Base-by-base conservation (phyloP, 2,888 invertebrate genomes). In the Eupithecia exiguata region DNA sequence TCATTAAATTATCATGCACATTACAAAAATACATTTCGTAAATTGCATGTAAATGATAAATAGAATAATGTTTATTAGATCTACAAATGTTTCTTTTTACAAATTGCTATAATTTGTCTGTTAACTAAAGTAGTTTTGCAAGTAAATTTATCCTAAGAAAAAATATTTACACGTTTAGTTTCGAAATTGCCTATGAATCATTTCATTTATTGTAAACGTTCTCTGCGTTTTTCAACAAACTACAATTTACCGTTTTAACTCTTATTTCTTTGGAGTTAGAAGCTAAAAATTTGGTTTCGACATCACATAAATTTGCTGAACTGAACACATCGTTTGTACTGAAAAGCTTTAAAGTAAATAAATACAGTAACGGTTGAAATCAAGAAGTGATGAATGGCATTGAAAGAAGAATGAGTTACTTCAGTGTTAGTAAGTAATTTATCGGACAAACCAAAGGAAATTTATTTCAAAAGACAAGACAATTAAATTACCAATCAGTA, bases 141-240 rank as follows among this genome's bases (percentile, higher is more conserved):
- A 70, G 53, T 30, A 25, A 61, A 73, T 40, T 63, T 35, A 62
- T 35, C 30, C 46, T 16, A 68, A 30, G n/a, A 62, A 66, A 63
- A 69, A 71, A 69, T 69, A 76, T 74, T 71, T 53, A 43, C 71
- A 68, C 67, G 43, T 71, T 74, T 71, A 67, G 43, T n/a, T 72
- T 62, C 21, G 25, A 62, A 58, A 69, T 36, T 69, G 10, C 62
- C 43, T 53, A 74, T 74, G 69, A 74, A 71, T 74, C 69, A 74
- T 71, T 69, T 67, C 18, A 61, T 72, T 63, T 62, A 36, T 62
- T 68, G 65, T 3, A 62, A 36, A 40, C 12, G 21, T 71, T 43
- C 49, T 25, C 49, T 38, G 46, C 63, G 35, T 38, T 66, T 66
- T 46, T 40, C 49, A 70, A 68, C 35, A 35, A 6, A 62, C 61